Percentiles rank a stretch among this genome's conserved stretches.
Conservation (phyloP, 2,113 vertebrate species). For the Nothoprocta pentlandii region DNA sequence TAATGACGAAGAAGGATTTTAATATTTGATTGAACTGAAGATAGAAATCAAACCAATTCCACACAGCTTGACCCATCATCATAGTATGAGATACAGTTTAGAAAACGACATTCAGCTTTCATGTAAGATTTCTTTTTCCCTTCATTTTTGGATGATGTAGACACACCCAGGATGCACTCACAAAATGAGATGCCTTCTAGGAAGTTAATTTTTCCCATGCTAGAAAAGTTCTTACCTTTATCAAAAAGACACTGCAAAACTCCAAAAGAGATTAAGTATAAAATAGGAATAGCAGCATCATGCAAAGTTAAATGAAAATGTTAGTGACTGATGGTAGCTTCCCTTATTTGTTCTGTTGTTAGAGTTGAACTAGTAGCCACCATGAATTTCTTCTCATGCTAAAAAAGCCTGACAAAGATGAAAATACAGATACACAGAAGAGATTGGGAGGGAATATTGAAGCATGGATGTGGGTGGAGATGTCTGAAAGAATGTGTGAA, state of each 20-base stretch:
- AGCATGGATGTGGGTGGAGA: background rate
- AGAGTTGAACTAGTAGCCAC: background rate
- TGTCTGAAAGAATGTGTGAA: background rate
- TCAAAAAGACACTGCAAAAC: background rate
- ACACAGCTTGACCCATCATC: background rate
- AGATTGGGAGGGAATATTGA: background rate
- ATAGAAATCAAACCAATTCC: background rate
- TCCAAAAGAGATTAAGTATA: background rate
- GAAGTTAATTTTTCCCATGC: background rate
- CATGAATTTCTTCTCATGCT: background rate
- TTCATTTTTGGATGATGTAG: background rate
- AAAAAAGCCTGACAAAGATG: background rate
- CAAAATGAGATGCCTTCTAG: background rate
- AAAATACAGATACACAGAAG: background rate
- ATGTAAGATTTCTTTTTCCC: background rate
- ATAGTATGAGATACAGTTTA: background rate
- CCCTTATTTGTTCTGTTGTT: background rate
- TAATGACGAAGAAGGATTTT: background rate
- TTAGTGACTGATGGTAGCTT: background rate
- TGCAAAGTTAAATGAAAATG: background rate
- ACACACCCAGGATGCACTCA: background rate
- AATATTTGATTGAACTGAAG: background rate
- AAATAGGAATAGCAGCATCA: background rate
- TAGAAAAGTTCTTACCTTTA: background rate
- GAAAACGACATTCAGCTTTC: background rate